These are phyloP conservation scores for Haliclystus octoradiatus DNA, from an alignment of 30 jellyfish, hydroid and myxozoan species.

Conservation along the genomic window DNA sequence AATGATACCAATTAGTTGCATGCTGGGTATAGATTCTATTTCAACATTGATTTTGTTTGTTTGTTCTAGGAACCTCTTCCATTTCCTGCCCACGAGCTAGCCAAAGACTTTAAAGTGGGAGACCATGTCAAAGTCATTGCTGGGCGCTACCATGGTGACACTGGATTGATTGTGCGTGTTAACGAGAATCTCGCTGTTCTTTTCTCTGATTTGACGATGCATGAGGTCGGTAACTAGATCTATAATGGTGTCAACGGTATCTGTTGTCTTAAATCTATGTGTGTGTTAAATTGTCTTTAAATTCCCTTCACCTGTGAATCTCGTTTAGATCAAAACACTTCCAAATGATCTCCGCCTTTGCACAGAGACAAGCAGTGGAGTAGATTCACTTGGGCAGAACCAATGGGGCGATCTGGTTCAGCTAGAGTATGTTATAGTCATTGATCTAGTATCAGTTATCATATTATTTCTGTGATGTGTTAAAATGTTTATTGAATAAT, in stretches of 20 bases:
- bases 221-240: slow-evolving; percentile 32
- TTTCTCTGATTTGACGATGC: slow-evolving; percentile 78
- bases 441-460: too few species aligned
- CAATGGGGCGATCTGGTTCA: slow-evolving; percentile 93
- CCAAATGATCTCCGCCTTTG: slow-evolving; percentile 86
- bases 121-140: slow-evolving; percentile 88
- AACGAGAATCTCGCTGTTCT: slow-evolving; percentile 60
- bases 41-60: not conserved
- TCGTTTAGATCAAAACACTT: slow-evolving; percentile 48
- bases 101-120: slow-evolving; percentile 84
- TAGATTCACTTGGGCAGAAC: slow-evolving; percentile 95
- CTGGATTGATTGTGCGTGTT: slow-evolving; percentile 93
- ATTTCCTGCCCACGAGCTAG: slow-evolving; percentile 91
- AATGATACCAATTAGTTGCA: too few species aligned
- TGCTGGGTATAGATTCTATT: too few species aligned
- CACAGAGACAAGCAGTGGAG: slow-evolving; percentile 90
- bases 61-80: slow-evolving; percentile 66
- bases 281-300: not conserved
- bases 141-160: slow-evolving; percentile 87
- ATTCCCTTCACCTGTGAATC: not conserved
- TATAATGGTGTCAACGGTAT: not conserved
- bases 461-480: too few species aligned
- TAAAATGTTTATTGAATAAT: too few species aligned
- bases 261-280: not conserved
- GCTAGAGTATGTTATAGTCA: slow-evolving; percentile 55